Evolutionary conservation across 35 echinoderm and acorn worm species (phyloP).

Genomic region (Strongylocentrotus purpuratus): DNA sequence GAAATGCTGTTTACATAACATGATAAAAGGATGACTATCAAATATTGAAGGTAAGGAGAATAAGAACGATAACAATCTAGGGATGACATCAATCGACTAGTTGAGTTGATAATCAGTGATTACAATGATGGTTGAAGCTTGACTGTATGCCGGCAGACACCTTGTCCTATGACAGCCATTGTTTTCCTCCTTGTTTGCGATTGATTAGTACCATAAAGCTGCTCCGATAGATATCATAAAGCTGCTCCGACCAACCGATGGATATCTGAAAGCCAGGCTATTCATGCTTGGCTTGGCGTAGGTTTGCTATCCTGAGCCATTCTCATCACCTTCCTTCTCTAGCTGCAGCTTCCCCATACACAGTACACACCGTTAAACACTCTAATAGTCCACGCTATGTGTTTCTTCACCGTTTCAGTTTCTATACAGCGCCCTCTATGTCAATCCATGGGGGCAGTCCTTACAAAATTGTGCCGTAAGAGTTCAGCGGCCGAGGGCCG

Average conservation of each 20-base stretch:
- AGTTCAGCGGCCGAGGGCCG: constrained; percentile 74
- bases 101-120: background rate
- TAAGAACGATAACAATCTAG: background rate
- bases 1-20: background rate
- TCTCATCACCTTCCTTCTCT: background rate
- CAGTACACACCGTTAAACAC: background rate
- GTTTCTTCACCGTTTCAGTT: background rate
- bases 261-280: background rate
- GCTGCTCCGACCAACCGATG: too few species aligned
- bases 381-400: background rate
- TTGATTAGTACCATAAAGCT: background rate
- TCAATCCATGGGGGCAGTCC: constrained; percentile 60
- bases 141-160: background rate
- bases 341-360: background rate
- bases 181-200: background rate
- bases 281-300: background rate
- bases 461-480: constrained; percentile 88
- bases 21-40: background rate
- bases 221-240: background rate
- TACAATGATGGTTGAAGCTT: background rate
- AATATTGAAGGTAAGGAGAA: background rate
- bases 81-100: background rate
- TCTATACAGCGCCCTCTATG: background rate
- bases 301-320: background rate
- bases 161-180: background rate